phyloP scores from a whole-genome alignment of 2,113 vertebrate genomes.

The Pituophis catenifer region DNA sequence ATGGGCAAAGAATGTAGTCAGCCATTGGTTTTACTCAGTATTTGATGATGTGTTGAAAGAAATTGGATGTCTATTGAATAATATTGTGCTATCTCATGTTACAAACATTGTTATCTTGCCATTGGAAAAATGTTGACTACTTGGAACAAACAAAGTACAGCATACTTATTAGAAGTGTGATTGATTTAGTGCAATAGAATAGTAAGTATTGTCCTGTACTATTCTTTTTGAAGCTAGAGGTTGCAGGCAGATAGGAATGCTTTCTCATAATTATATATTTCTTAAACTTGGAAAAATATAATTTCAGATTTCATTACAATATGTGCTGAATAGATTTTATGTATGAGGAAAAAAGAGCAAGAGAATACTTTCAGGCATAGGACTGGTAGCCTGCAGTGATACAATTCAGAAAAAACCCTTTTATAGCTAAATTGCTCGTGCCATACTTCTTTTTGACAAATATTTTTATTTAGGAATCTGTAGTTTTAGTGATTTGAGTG shows the following conservation, averaged over 20 bases:
- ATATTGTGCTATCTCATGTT: neutral
- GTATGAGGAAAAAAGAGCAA: neutral
- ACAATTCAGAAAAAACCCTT: neutral
- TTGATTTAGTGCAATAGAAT: neutral
- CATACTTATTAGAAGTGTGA: neutral
- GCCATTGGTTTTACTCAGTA: slow-evolving; percentile 52
- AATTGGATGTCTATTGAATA: slow-evolving; percentile 57
- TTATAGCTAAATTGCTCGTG: neutral
- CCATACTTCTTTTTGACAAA: neutral
- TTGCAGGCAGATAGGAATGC: neutral
- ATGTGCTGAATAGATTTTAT: neutral
- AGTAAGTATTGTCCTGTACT: neutral
- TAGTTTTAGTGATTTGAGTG: neutral
- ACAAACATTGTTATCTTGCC: slow-evolving; percentile 27
- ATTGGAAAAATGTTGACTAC: neutral
- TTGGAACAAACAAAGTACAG: neutral
- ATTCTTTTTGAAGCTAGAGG: neutral
- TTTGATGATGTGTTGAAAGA: slow-evolving; percentile 63
- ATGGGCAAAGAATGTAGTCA: slow-evolving; percentile 40
- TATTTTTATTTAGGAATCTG: neutral
- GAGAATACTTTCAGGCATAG: neutral
- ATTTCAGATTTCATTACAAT: neutral
- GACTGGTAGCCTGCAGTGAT: neutral
- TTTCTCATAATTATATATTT: neutral
- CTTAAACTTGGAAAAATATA: neutral